A percentile compares a stretch with the other conserved stretches of the same genome.
Evolutionary conservation across 2,888 invertebrate species (phyloP).

Genomic region (Ennomos quercinarius): DNA sequence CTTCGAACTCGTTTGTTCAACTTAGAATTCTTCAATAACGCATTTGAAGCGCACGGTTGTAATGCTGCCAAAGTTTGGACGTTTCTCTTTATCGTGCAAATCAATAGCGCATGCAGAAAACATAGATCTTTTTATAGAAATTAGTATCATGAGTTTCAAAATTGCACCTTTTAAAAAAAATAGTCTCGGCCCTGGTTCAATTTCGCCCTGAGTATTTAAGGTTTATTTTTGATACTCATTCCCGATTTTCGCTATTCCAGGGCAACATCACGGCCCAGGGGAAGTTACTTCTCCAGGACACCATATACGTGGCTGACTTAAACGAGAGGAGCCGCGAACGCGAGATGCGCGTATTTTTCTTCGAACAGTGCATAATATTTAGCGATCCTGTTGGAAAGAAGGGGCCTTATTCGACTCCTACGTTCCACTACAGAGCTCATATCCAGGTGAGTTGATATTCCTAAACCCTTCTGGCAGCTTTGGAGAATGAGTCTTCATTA

Average conservation of each 20-base stretch:
- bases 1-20: too few species aligned
- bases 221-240: background rate
- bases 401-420: slow-evolving; percentile 96
- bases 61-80: too few species aligned
- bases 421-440: slow-evolving; percentile 97
- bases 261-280: slow-evolving; percentile 99
- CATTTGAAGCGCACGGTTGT: too few species aligned
- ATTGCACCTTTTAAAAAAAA: too few species aligned
- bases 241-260: slow-evolving; percentile 73
- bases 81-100: too few species aligned
- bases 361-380: slow-evolving; percentile 99
- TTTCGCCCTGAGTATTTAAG: background rate
- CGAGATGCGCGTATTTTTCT: slow-evolving; percentile 98
- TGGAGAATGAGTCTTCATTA: too few species aligned
- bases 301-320: slow-evolving; percentile 89
- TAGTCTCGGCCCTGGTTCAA: too few species aligned
- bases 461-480: too few species aligned
- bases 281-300: slow-evolving; percentile 95
- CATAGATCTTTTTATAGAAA: too few species aligned
- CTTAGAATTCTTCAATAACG: too few species aligned
- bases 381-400: slow-evolving; percentile 97
- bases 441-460: slow-evolving; percentile 90
- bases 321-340: slow-evolving; percentile 71
- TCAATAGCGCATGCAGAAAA: too few species aligned
- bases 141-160: too few species aligned